Evolutionary conservation across 2,113 vertebrate genomes (phyloP).

Genomic region (Mus pahari): DNA sequence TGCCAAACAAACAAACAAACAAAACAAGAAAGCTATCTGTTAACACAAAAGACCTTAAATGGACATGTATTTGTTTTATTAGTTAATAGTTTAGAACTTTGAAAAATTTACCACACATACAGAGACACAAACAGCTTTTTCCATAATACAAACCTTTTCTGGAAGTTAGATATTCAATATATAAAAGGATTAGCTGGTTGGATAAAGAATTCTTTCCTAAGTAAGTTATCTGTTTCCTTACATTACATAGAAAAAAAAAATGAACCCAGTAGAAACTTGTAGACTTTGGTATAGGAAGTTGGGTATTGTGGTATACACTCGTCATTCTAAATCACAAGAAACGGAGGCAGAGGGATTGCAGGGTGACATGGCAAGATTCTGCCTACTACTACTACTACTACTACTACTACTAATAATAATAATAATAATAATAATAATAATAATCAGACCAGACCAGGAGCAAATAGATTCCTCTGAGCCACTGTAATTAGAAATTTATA

Average conservation of each 20-base stretch:
- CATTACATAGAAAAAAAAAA: background rate
- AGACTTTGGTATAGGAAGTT: background rate
- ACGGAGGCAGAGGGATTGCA: background rate
- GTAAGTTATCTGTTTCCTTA: background rate
- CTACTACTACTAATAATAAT: no score
- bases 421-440: background rate
- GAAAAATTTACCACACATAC: background rate
- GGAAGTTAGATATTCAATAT: conserved; percentile 30
- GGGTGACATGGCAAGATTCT: background rate
- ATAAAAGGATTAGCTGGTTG: background rate
- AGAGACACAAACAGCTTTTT: background rate
- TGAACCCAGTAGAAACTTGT: background rate
- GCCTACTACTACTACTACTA: no score
- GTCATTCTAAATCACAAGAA: background rate
- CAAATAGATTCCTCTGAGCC: background rate
- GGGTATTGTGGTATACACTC: background rate
- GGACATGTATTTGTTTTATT: background rate
- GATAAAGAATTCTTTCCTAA: conserved; percentile 24
- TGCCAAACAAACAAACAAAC: background rate
- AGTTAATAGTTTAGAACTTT: background rate
- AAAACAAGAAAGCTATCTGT: background rate
- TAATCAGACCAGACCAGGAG: background rate
- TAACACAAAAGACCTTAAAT: background rate
- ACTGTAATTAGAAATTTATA: background rate
- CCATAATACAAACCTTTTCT: background rate